A percentile compares a stretch with the other conserved stretches of the same genome.
These are phyloP conservation scores for Chelonia mydas DNA, from an alignment of 2,797 vertebrate genomes.

Conservation along the genomic window DNA sequence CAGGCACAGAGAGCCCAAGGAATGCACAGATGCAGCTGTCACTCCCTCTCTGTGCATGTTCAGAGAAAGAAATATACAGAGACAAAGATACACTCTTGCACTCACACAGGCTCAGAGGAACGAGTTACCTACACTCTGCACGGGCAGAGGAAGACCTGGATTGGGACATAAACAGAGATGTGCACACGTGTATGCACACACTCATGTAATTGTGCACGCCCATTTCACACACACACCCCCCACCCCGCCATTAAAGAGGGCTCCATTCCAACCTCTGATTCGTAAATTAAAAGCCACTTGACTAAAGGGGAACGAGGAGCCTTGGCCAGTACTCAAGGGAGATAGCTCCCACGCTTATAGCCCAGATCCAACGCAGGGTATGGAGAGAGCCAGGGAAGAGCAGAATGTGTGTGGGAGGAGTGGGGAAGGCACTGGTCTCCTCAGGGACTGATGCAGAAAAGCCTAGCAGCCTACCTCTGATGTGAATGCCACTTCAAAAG, in stretches of 20 bases:
- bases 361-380: background rate
- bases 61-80: background rate
- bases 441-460: background rate
- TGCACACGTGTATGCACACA: background rate
- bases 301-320: background rate
- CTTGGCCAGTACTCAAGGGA: background rate
- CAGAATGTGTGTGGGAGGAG: background rate
- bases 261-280: background rate
- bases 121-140: background rate
- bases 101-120: background rate
- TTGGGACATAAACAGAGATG: background rate
- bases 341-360: background rate
- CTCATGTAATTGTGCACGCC: too few relatives aligned
- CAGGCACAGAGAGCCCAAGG: background rate
- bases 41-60: background rate
- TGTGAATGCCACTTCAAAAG: background rate
- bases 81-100: background rate
- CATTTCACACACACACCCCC: background rate
- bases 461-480: background rate
- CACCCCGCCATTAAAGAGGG: background rate
- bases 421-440: background rate
- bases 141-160: background rate
- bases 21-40: background rate
- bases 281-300: background rate
- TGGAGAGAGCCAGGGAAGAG: background rate